Evolutionary conservation across 2,888 invertebrate genomes (phyloP).

Genomic region (Chamaedrilus cognettii): DNA sequence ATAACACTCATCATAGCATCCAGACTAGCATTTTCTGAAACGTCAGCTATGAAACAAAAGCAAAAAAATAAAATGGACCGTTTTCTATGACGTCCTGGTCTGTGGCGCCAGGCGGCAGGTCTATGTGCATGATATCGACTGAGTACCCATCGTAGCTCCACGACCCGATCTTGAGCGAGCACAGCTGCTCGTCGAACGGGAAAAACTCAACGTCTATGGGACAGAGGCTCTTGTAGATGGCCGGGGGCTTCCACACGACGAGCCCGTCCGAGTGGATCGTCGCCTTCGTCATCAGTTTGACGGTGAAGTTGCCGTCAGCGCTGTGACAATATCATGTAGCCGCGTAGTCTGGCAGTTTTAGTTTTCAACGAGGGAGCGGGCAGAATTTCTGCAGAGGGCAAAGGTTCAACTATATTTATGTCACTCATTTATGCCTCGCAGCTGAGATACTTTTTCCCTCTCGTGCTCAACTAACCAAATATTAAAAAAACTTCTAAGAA

Average conservation of each 20-base stretch:
- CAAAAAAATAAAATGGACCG: slow-evolving; percentile 39
- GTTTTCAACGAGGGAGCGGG: no score
- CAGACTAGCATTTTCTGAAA: no score
- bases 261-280: slow-evolving; percentile 37
- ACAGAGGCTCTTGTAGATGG: slow-evolving; percentile 87
- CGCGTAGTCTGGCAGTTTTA: no score
- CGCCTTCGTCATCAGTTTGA: slow-evolving; percentile 42
- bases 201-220: slow-evolving; percentile 62
- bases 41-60: no score
- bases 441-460: no score
- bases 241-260: slow-evolving; percentile 76
- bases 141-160: slow-evolving; percentile 68
- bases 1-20: no score
- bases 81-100: slow-evolving; percentile 42
- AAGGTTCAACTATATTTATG: no score
- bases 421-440: no score
- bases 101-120: slow-evolving; percentile 20
- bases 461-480: no score
- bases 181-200: slow-evolving; percentile 76
- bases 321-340: no score
- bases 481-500: no score
- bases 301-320: slow-evolving; percentile 43
- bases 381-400: no score
- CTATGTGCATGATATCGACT: slow-evolving; percentile 42
- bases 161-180: slow-evolving; percentile 91